A percentile compares a stretch with the other conserved stretches of the same genome.
phyloP scores from a whole-genome alignment of 2,113 vertebrate genomes.

The Calidris pygmaea region DNA sequence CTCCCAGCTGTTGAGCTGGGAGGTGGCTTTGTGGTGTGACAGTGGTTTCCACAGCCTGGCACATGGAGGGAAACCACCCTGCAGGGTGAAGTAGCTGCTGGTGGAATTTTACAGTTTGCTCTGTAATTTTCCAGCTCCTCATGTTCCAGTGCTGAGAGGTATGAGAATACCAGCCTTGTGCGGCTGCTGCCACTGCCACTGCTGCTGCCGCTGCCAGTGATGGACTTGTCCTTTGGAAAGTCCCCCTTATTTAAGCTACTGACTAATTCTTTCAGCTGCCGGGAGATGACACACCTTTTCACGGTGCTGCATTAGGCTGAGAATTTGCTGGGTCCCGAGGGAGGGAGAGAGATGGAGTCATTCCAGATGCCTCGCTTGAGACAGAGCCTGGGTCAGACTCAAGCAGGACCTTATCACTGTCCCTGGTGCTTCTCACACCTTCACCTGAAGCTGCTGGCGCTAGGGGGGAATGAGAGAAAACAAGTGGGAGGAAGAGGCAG shows the following conservation, averaged over 20 bases:
- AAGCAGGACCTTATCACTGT: not conserved
- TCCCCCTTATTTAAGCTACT: constrained; percentile 19
- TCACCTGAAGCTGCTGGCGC: not conserved
- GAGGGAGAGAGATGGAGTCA: not conserved
- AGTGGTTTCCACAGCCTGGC: not conserved
- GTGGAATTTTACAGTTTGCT: constrained; percentile 59
- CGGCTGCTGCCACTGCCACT: not conserved
- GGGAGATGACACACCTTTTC: constrained; percentile 11
- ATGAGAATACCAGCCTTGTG: constrained; percentile 23
- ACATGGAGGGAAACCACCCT: not conserved
- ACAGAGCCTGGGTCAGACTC: not conserved
- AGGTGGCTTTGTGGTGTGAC: not conserved
- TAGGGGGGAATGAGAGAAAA: not conserved
- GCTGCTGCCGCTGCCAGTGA: not conserved
- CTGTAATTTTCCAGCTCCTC: constrained; percentile 67
- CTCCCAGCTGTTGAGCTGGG: not conserved
- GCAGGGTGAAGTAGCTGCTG: not conserved
- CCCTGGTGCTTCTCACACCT: not conserved
- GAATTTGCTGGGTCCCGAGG: not conserved
- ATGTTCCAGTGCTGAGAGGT: not conserved
- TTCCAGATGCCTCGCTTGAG: not conserved
- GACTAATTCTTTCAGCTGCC: constrained; percentile 24
- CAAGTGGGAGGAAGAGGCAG: not conserved
- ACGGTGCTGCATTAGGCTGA: not conserved
- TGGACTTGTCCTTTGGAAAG: constrained; percentile 20